Evolutionary conservation across 1,140 invertebrate genomes (phyloP), one percentile per base, ranked within the genome.

Genomic region (Fopius arisanus): DNA sequence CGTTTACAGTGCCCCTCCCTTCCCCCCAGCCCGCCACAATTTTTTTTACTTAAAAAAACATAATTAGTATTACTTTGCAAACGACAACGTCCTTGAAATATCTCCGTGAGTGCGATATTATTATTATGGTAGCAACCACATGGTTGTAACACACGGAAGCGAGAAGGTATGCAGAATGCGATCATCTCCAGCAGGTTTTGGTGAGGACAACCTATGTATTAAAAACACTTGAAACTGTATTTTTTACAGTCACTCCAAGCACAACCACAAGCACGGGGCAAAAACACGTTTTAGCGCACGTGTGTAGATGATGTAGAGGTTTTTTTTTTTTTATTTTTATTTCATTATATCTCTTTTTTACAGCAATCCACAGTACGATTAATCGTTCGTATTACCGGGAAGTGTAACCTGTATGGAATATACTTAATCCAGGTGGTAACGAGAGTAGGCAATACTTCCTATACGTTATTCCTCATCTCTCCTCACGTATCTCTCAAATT

Each of bases 341-440:
- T 51, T 51, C 19, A 51, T 59, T n/a, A 2, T 26, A 59, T 26
- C 21, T 54, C 21, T 28, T 23, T 26, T 59, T 59, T 26, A 23
- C 54, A 21, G 19, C 19, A 59, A 59, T 59, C 54, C 23, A 59
- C 54, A 59, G 54, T 59, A 26, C 54, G 54, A 59, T 59, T 59
- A 59, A 59, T 59, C 54, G 54, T 59, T 59, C 54, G 54, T 59
- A 59, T 59, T 59, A 59, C 54, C 19, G 54, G 54, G 54, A 59
- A 51, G 43, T 51, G 19, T 51, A 51, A 21, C 43, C 43, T 51
- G 43, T 51, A 51, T 12, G 9, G 43, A 51, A 51, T 51, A 51
- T 16, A 51, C 19, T 51, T 59, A 59, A 59, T 59, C 54, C 54
- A 59, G 21, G 54, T 59, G 19, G 54, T 59, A 59, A 59, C 23